A percentile compares a stretch with the other conserved stretches of the same genome.
phyloP scores from a whole-genome alignment of 2,113 vertebrate genomes.

The Tor tambroides region DNA sequence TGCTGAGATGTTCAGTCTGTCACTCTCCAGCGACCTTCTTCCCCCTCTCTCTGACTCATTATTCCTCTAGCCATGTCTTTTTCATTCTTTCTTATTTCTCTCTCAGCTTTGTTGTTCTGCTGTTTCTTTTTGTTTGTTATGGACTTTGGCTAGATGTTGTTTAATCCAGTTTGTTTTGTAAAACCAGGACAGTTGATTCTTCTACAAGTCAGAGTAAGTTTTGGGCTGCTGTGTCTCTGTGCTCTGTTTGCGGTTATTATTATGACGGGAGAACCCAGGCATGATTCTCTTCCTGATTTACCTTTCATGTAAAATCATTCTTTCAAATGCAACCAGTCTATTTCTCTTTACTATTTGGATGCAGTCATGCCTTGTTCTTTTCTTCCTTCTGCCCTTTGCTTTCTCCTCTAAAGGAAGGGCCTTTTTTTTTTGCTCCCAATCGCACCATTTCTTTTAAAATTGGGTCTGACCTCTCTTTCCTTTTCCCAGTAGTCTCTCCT shows the following conservation, averaged over 20 bases:
- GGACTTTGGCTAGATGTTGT: not conserved
- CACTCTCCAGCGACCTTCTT: not conserved
- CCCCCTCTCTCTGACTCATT: not conserved
- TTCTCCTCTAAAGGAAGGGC: not conserved
- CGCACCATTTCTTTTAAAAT: conserved; percentile 12
- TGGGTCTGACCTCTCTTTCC: conserved; percentile 43
- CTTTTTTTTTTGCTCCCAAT: not conserved
- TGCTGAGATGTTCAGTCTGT: not conserved
- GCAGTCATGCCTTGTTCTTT: not conserved
- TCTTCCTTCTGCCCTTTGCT: conserved; percentile 56
- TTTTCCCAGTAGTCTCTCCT: conserved; percentile 48
- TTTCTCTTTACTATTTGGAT: conserved; percentile 50
- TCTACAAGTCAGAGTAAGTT: not conserved
- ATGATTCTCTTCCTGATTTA: conserved; percentile 21
- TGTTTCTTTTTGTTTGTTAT: not conserved
- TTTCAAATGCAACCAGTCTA: conserved; percentile 21
- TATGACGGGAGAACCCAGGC: conserved; percentile 2
- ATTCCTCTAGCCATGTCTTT: not conserved
- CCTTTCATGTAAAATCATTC: conserved; percentile 40
- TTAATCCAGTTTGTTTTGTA: not conserved
- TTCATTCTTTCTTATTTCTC: conserved; percentile 1
- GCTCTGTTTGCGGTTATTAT: conserved; percentile 1
- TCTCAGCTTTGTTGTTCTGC: not conserved
- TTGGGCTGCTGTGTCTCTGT: not conserved
- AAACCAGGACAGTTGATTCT: not conserved